phyloP scores from a whole-genome alignment of 2,113 vertebrate genomes.

The Arenaria interpres region DNA sequence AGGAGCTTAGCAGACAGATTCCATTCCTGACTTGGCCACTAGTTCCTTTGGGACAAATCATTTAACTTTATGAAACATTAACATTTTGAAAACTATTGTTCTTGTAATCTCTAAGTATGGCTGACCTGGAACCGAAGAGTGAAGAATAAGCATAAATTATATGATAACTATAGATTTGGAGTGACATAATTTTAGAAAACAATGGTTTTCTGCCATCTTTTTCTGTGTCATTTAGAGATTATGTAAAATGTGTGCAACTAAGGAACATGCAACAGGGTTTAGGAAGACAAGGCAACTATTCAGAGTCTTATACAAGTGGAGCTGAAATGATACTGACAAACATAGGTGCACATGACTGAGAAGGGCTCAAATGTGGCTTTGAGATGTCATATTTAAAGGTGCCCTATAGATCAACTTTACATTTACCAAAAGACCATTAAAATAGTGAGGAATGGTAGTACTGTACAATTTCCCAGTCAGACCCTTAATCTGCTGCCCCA shows the following conservation, averaged over 20 bases:
- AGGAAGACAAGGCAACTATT: not conserved
- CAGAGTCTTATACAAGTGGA: not conserved
- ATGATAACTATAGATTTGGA: not conserved
- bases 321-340: not conserved
- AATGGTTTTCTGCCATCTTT: not conserved
- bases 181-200: not conserved
- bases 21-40: not conserved
- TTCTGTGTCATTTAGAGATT: not conserved
- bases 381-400: not conserved
- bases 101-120: not conserved
- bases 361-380: not conserved
- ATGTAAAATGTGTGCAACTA: accelerated
- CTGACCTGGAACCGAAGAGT: not conserved
- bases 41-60: not conserved
- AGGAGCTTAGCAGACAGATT: not conserved
- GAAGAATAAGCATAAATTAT: not conserved
- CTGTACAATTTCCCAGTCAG: not conserved
- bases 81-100: not conserved
- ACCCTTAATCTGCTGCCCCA: not conserved
- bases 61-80: accelerated
- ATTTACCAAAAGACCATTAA: not conserved
- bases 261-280: not conserved
- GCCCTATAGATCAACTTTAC: not conserved
- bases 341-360: not conserved
- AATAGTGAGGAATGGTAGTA: not conserved